phyloP scores from a whole-genome alignment of 2,113 vertebrate species.

The Carlito syrichta region DNA sequence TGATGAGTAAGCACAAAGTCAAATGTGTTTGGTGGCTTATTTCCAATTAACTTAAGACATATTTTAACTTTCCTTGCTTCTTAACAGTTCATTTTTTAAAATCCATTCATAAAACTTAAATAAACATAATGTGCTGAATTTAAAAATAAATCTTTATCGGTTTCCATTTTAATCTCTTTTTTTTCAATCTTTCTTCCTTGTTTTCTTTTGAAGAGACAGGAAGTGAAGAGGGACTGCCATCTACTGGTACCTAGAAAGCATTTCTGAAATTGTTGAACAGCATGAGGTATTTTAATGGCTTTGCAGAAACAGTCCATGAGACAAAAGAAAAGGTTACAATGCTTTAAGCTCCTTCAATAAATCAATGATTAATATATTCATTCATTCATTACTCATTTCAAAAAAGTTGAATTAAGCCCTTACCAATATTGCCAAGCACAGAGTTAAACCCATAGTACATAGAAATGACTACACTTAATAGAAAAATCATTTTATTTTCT shows the following conservation, averaged over 20 bases:
- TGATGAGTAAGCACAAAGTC: slow-evolving; percentile 74
- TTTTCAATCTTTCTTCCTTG: background rate
- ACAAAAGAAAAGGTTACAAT: background rate
- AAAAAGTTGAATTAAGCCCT: slow-evolving; percentile 9
- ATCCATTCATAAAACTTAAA: slow-evolving; percentile 61
- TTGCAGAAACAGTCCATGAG: background rate
- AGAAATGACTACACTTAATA: background rate
- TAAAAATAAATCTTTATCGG: slow-evolving; percentile 36
- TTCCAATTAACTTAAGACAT: slow-evolving; percentile 74
- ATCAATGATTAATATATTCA: background rate
- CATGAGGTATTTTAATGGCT: background rate
- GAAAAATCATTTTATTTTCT: slow-evolving; percentile 32
- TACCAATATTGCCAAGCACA: background rate
- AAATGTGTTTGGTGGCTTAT: slow-evolving; percentile 70
- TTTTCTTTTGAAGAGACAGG: background rate
- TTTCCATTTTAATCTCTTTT: slow-evolving; percentile 61
- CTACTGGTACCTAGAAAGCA: slow-evolving; percentile 73
- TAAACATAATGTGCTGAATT: slow-evolving; percentile 40
- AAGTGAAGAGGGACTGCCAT: slow-evolving; percentile 72
- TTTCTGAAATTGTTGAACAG: background rate
- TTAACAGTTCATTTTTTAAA: slow-evolving; percentile 76
- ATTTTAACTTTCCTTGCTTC: slow-evolving; percentile 74
- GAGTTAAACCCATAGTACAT: background rate
- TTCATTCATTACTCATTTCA: slow-evolving; percentile 9
- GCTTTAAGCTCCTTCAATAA: slow-evolving; percentile 32